Base-by-base conservation (phyloP, 2,888 invertebrate species). In the Phorcus lineatus region DNA sequence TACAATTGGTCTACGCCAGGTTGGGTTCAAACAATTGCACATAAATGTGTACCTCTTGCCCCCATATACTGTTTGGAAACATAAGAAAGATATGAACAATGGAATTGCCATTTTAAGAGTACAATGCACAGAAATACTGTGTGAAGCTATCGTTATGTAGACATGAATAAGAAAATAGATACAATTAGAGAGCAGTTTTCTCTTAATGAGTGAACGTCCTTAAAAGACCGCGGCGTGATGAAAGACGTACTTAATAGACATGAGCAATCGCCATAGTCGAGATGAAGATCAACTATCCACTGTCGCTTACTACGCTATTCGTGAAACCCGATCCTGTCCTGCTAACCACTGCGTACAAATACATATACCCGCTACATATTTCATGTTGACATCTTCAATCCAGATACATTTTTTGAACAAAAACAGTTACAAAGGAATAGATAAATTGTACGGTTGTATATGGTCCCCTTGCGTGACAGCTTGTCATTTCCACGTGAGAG, bases 341-440 rank as follows among this genome's bases (percentile, higher is more conserved):
- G 47, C 47, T 47, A 11, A 47, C 11, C 47, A 47, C 13, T 13
- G 47, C 11, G 47, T 47, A 47, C 47, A 47, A 47, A 47, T 47
- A 47, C 47, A 47, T 47, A 6, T 47, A 47, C 47, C 47, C 16
- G 62, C 16, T 62, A 17, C 62, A 62, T 62, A 62, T 24, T 16
- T 57, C 28, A 28, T 16, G 28, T 62, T 62, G 62, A 11, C 62
- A 62, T 62, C 62, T 62, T 24, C 24, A 62, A 62, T 62, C 62
- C 62, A 24, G 62, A 62, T 62, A 62, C 62, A 62, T 62, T 28
- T 28, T 62, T 62, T 24, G 62, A 62, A 62, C 62, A 62, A 62
- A 47, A 62, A 62, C 24, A 62, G 62, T 24, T 62, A 24, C 62
- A 28, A 62, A 24, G 28, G 28, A 62, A 62, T 62, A 62, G 62